These are phyloP conservation scores for Sinocyclocheilus grahami DNA, from an alignment of 2,113 vertebrate genomes.

Conservation along the genomic window DNA sequence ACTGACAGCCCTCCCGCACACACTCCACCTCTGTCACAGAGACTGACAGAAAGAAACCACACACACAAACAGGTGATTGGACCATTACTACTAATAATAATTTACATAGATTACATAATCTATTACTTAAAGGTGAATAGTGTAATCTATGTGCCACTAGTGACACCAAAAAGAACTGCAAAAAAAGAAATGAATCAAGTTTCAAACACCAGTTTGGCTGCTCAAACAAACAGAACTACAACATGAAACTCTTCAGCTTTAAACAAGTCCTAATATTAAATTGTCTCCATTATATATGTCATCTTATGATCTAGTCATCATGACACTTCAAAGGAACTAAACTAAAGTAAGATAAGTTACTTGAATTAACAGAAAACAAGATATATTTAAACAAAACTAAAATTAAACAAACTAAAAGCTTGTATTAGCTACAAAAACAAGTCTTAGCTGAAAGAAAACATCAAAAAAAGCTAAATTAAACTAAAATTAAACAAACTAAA, in stretches of 20 bases:
- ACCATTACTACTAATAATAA: neutral
- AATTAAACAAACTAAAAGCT: neutral
- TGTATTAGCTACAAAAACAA: neutral
- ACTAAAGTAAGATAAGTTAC: neutral
- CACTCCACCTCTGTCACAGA: slow-evolving; percentile 86
- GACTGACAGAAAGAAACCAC: slow-evolving; percentile 71
- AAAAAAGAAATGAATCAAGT: neutral
- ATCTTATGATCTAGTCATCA: too few species aligned
- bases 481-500: neutral
- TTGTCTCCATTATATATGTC: too few species aligned
- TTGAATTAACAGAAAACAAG: neutral
- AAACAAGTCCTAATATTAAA: too few species aligned
- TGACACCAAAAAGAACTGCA: neutral
- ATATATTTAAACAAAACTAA: neutral
- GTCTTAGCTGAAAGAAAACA: too few species aligned
- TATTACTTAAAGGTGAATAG: neutral
- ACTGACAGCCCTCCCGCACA: slow-evolving; percentile 87
- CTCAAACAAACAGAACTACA: neutral
- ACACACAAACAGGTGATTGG: neutral
- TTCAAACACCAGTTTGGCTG: neutral
- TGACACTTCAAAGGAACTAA: too few species aligned
- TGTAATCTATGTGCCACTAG: neutral
- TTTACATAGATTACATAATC: neutral
- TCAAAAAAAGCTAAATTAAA: too few species aligned
- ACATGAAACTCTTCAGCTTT: neutral